Evolutionary conservation across 2,888 invertebrate genomes (phyloP).

Genomic region (Zaprionus bogoriensis): DNA sequence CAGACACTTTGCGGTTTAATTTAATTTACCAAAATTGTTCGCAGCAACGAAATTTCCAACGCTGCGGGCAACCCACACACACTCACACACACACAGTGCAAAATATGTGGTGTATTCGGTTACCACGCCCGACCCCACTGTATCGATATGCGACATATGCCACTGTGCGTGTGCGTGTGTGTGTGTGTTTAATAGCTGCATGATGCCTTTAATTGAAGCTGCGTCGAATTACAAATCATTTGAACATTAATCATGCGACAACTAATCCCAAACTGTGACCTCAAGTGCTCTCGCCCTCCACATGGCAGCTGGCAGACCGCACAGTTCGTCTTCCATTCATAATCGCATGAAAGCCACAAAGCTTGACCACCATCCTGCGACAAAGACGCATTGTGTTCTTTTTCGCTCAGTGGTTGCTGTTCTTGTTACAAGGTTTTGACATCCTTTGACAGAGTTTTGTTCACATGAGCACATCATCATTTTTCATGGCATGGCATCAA

Average conservation of each 20-base stretch:
- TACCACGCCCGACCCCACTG: slow-evolving; percentile 3
- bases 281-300: not conserved
- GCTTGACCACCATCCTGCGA: slow-evolving; percentile 38
- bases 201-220: slow-evolving; percentile 56
- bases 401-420: slow-evolving; percentile 49
- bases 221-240: slow-evolving; percentile 65
- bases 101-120: slow-evolving; percentile 43
- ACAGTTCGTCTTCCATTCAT: slow-evolving; percentile 27
- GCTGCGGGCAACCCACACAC: slow-evolving; percentile 20
- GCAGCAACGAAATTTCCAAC: slow-evolving; percentile 27
- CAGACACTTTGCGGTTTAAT: slow-evolving; percentile 76
- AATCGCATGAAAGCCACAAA: slow-evolving; percentile 39
- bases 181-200: slow-evolving; percentile 57
- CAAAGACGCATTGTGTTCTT: slow-evolving; percentile 31
- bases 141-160: slow-evolving; percentile 4
- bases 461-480: slow-evolving; percentile 70
- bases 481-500: slow-evolving; percentile 60
- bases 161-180: no score
- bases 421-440: slow-evolving; percentile 71
- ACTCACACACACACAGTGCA: slow-evolving; percentile 5
- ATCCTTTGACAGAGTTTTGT: slow-evolving; percentile 75
- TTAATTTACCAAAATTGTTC: slow-evolving; percentile 65
- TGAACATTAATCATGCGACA: slow-evolving; percentile 67
- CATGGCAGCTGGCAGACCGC: not conserved
- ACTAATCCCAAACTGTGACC: slow-evolving; percentile 24